Evolutionary conservation across 2,113 vertebrate species (phyloP), one percentile per base, ranked within the genome.

Genomic region (Chaetorhynchus papuensis): DNA sequence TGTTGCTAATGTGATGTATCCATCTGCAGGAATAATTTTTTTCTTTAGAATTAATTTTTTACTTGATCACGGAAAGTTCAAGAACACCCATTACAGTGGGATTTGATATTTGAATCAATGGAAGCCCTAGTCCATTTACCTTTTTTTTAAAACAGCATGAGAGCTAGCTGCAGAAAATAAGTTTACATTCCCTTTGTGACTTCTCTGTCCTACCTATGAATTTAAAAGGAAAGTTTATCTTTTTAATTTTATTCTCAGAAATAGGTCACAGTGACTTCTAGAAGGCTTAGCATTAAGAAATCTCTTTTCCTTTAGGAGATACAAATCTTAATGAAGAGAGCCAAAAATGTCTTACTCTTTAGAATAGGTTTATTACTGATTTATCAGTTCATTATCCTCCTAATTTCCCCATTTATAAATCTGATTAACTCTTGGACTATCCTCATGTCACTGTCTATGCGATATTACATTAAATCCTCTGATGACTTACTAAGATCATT

Each of bases 311-410:
- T 98, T 91, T 95, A 97, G 93, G 95, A 97, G 90, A 98, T 91
- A 97, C 89, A 97, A 96, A 96, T 97, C 96, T 98, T 98, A 97
- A 97, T 97, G 97, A 98, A 98, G 93, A 97, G 89, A 97, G 94
- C 96, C 95, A 97, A 97, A 97, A 98, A 97, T 94, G 90, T 96
- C 96, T 97, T 83, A 95, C 82, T 96, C 94, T 96, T 97, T 97
- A 89, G 95, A 97, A 98, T 90, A 96, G 87, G 95, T 97, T 96
- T 97, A 96, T 97, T 97, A 97, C 96, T 97, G 96, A 98, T 97
- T 98, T 97, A 97, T 98, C 97, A 98, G 97, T 97, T 98, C 97
- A 98, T 97, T 98, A 97, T 97, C 96, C 96, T 97, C 86, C 90
- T 98, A 98, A 98, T 97, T 97, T 96, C 70, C 79, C 93, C 95